Evolutionary conservation across 2,113 vertebrate species (phyloP).

Genomic region (Promerops cafer): DNA sequence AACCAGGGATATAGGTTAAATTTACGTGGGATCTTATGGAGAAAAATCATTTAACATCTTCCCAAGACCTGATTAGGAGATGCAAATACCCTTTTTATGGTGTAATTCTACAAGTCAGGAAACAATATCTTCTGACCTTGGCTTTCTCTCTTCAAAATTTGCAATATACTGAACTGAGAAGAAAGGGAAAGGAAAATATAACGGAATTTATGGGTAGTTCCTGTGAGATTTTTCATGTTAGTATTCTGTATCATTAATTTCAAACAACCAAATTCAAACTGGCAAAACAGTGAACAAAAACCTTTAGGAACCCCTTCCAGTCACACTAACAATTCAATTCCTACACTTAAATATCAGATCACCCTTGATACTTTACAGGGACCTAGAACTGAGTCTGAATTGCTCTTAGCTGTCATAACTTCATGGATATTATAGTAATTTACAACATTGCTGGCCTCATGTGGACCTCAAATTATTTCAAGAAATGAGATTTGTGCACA

Average conservation of each 20-base stretch:
- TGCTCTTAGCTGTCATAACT: neutral
- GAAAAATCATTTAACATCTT: neutral
- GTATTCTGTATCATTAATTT: neutral
- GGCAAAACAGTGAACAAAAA: neutral
- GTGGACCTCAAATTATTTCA: neutral
- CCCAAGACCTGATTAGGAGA: neutral
- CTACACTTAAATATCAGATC: neutral
- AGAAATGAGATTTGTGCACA: neutral
- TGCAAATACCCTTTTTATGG: neutral
- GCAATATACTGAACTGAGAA: neutral
- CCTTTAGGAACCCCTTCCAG: neutral
- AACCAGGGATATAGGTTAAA: neutral
- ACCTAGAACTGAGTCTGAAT: neutral
- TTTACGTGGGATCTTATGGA: neutral
- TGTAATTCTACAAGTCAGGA: neutral
- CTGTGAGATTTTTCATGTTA: neutral
- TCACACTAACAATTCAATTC: neutral
- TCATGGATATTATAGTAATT: neutral
- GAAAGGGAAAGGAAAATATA: neutral
- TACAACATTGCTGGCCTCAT: neutral
- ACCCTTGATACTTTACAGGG: neutral
- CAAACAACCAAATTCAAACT: neutral
- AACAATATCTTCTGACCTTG: neutral
- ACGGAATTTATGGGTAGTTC: neutral
- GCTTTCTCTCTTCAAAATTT: neutral